Base-by-base conservation (phyloP, 2,797 vertebrate species). In the Onychomys arenicola region DNA sequence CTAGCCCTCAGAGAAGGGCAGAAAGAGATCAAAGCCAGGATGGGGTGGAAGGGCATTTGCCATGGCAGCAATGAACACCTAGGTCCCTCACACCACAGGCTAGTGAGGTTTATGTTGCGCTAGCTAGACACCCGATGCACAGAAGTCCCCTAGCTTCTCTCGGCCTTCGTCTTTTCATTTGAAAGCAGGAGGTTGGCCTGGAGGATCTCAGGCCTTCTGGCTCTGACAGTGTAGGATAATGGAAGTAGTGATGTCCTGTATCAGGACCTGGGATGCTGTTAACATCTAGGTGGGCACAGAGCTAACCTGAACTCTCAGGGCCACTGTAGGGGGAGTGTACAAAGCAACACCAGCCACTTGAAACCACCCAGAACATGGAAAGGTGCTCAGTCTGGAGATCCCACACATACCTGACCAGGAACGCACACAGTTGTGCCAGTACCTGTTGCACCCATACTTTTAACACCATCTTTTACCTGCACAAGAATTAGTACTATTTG, bases 391-490 rank as follows among this genome's bases (percentile, higher is more conserved):
- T 10, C 2, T 2, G 78, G 49, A 90, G 61, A 89, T 32, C 61
- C 40, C 95, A 78, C 82, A 96, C 95, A 9, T 97, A 97, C 98
- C 97, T 97, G 97, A 92, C 96, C 96, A n/a, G 98, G 95, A 90
- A 93, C 37, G 63, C 98, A 98, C 83, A 95, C 89, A 76, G 96
- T 76, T 82, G 96, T 80, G 73, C 94, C 14, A 0, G 88, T 55
- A 69, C 94, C 96, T 87, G 93, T 75, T 73, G 95, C 6, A 55
- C 94, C 94, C 13, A 2, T 17, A 37, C 55, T 97, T 97, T 97
- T 97, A 78, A 95, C 25, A 3, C 96, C 96, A 29, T 97, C 92
- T 97, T 98, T 98, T 61, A 97, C 96, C 97, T 98, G 96, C 80
- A 78, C 17, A 32, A 96, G 65, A 97, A 96, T 95, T 67, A 37